Percentiles rank a stretch among this genome's conserved stretches.
These are phyloP conservation scores for Tapera naevia DNA, from an alignment of 2,797 vertebrate genomes.

Conservation along the genomic window DNA sequence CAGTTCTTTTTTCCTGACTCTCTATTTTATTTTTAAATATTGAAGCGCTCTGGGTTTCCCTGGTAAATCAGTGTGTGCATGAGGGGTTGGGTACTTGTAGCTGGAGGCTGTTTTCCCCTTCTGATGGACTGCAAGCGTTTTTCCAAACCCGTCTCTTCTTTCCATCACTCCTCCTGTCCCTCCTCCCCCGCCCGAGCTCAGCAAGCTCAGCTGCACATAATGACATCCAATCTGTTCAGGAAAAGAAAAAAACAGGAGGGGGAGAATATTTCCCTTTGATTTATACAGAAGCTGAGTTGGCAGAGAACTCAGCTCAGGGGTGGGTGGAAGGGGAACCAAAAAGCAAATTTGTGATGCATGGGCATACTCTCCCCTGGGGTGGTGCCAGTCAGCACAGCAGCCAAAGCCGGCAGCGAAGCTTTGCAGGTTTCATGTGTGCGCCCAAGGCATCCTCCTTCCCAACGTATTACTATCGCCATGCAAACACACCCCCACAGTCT, in stretches of 20 bases:
- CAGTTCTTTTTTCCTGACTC: background rate
- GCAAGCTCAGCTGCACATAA: slow-evolving; percentile 74
- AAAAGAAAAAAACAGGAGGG: slow-evolving; percentile 69
- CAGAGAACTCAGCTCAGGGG: slow-evolving; percentile 65
- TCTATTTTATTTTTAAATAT: slow-evolving; percentile 61
- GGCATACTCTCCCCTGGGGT: slow-evolving; percentile 70
- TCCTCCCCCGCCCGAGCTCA: slow-evolving; percentile 56
- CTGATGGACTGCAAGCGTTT: slow-evolving; percentile 65
- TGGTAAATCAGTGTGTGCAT: slow-evolving; percentile 54
- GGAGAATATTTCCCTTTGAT: slow-evolving; percentile 74
- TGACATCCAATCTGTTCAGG: slow-evolving; percentile 77
- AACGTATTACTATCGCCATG: slow-evolving; percentile 31
- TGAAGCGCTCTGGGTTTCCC: slow-evolving; percentile 61
- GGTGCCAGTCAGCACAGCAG: slow-evolving; percentile 68
- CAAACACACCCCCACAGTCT: slow-evolving; percentile 68
- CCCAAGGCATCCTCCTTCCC: slow-evolving; percentile 68
- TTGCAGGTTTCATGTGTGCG: slow-evolving; percentile 63
- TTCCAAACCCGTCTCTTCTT: slow-evolving; percentile 61
- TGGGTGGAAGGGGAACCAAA: slow-evolving; percentile 70
- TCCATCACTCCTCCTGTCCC: slow-evolving; percentile 55
- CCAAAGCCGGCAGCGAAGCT: slow-evolving; percentile 57
- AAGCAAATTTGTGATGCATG: slow-evolving; percentile 69
- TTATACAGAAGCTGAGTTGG: slow-evolving; percentile 74
- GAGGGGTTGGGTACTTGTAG: slow-evolving; percentile 61
- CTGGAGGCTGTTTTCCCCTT: slow-evolving; percentile 69